Base-by-base conservation (phyloP, 2,797 vertebrate genomes). In the Muscicapa comitata region DNA sequence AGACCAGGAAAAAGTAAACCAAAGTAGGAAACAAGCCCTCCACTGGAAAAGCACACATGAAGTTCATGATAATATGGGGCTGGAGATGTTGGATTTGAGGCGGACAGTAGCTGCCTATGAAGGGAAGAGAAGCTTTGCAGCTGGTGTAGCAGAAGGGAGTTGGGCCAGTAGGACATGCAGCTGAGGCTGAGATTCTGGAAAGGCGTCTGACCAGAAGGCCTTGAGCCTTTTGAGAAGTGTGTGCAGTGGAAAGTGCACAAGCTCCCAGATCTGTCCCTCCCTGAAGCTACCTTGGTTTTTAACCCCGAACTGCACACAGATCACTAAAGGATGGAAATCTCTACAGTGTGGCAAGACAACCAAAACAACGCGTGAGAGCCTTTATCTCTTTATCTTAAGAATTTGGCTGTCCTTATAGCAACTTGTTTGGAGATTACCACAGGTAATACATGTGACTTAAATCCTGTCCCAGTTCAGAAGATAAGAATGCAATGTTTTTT, bases 331-430 rank as follows among this genome's bases (percentile, higher is more conserved):
- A 65, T 11, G 17, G 26, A 78, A 85, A 74, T 57, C 37, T 23
- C 24, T 50, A 16, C 28, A 19, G 7, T 15, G 50, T 31, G 35
- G 18, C 74, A 77, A 63, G 42, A 65, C 45, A 87, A 50, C 13
- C 10, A 58, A 85, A 75, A 68, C 7, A 88, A 66, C 0, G 0
- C 8, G 13, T 2, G 10, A 73, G 23, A 76, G 18, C 3, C n/a
- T 89, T 75, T 68, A 28, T 28, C 50, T 29, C 50, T 53, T 53
- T 53, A 48, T 62, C 28, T 63, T 26, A 79, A 75, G 43, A 50
- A 57, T 70, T 93, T 43, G 3, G 0, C 12, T 75, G 21, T 81
- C 61, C 54, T 75, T 70, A 13, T 2, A 24, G 31, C 40, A 85
- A 82, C 53, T 42, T 66, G 43, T 33, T 63, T 35, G 26, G 33